Evolutionary conservation across 2,113 vertebrate species (phyloP).

Genomic region (Ailurus styani): DNA sequence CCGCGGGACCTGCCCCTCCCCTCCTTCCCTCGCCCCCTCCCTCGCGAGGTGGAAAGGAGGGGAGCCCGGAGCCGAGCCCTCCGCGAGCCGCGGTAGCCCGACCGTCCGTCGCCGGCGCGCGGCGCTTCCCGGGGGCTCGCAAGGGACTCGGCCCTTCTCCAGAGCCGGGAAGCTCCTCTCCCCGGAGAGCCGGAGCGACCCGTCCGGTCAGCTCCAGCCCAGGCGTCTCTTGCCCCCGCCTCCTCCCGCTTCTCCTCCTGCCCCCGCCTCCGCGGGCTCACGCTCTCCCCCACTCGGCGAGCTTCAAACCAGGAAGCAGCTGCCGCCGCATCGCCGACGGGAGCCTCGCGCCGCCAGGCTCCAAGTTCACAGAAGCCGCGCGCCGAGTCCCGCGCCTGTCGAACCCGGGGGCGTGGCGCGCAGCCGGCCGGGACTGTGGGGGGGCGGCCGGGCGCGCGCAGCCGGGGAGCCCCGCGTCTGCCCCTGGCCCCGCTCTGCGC

Average conservation of each 20-base stretch:
- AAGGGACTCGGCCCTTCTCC: slow-evolving; percentile 33
- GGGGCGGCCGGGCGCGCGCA: neutral
- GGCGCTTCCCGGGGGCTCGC: neutral
- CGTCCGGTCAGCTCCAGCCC: slow-evolving; percentile 55
- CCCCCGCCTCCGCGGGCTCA: slow-evolving; percentile 64
- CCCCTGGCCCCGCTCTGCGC: neutral
- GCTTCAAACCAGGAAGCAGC: slow-evolving; percentile 73
- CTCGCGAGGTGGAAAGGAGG: slow-evolving; percentile 64
- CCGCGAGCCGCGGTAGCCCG: neutral
- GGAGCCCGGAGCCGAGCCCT: slow-evolving; percentile 52
- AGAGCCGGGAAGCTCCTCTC: slow-evolving; percentile 42
- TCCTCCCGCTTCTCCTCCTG: slow-evolving; percentile 31
- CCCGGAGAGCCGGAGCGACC: slow-evolving; percentile 60
- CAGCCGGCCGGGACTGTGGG: neutral
- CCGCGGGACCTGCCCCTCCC: slow-evolving; percentile 33
- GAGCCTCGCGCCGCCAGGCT: neutral
- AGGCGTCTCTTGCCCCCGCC: slow-evolving; percentile 52
- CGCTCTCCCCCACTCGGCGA: slow-evolving; percentile 51
- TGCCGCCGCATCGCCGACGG: neutral
- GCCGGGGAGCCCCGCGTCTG: neutral
- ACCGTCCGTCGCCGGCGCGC: neutral
- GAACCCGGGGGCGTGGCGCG: slow-evolving; percentile 40
- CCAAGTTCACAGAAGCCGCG: neutral
- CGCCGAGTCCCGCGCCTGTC: neutral
- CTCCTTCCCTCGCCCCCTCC: slow-evolving; percentile 47